A percentile compares a stretch with the other conserved stretches of the same genome.
These are phyloP conservation scores for Phyllotis vaccarum DNA, from an alignment of 2,797 vertebrate species.

Conservation along the genomic window DNA sequence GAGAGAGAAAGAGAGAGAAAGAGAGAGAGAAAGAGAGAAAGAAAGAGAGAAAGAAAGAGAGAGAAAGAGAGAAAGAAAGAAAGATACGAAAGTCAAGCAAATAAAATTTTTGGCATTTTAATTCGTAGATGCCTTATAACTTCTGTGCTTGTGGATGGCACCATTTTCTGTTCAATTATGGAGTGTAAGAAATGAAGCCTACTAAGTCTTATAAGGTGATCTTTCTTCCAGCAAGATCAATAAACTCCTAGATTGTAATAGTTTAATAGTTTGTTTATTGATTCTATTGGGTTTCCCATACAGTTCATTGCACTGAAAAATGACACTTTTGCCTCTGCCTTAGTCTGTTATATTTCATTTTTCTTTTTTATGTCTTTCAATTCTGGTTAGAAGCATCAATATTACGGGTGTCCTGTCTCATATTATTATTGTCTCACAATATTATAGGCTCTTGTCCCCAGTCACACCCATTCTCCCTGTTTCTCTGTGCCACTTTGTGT, in stretches of 20 bases:
- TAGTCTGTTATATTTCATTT: neutral
- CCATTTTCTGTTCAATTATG: neutral
- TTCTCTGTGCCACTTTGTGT: neutral
- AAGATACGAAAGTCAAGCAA: neutral
- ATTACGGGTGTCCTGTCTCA: neutral
- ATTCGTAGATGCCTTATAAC: neutral
- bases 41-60: too few species aligned
- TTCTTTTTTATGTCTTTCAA: neutral
- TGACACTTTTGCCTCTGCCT: neutral
- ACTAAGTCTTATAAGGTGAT: neutral
- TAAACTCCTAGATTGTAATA: neutral
- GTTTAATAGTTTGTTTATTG: conserved; percentile 10
- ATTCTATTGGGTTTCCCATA: neutral
- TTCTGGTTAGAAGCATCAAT: neutral
- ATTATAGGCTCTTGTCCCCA: neutral
- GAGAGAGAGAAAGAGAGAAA: neutral
- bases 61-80: neutral
- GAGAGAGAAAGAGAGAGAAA: neutral
- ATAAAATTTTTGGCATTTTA: neutral
- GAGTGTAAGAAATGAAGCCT: neutral
- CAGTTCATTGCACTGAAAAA: neutral
- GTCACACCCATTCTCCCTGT: neutral
- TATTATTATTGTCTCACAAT: neutral
- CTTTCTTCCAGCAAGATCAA: neutral
- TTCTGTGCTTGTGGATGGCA: too few species aligned